Percentiles rank a stretch among this genome's conserved stretches.
Conservation (phyloP, 2,797 vertebrate species). For the Sebastes hubbsi region DNA sequence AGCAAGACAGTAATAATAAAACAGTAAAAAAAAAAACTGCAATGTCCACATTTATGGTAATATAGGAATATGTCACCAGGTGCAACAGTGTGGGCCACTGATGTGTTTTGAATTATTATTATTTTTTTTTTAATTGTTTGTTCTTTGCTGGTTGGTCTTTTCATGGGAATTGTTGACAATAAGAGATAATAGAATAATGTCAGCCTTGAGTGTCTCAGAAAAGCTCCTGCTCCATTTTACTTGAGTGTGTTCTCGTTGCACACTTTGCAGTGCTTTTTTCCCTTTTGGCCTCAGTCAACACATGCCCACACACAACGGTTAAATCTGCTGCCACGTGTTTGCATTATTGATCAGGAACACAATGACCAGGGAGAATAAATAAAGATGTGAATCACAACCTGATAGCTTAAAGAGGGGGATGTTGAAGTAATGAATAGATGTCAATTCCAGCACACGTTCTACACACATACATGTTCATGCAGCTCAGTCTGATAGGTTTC, state of each 20-base stretch:
- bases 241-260: background rate
- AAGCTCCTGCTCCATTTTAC: background rate
- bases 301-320: background rate
- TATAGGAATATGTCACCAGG: background rate
- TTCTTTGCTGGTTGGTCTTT: background rate
- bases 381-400: slow-evolving; percentile 26
- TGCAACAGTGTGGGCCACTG: background rate
- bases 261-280: background rate
- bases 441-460: background rate
- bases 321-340: slow-evolving; percentile 8
- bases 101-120: background rate
- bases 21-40: background rate
- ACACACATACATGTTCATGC: background rate
- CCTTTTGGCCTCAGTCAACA: background rate
- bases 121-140: background rate
- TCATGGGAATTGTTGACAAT: background rate
- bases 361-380: slow-evolving; percentile 16
- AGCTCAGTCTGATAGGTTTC: slow-evolving; percentile 54
- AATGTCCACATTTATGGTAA: background rate
- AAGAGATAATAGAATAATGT: background rate
- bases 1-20: background rate
- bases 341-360: slow-evolving; percentile 45
- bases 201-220: background rate
- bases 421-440: slow-evolving; percentile 18
- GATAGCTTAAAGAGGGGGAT: background rate